Percentiles rank a stretch among this genome's conserved stretches.
These are phyloP conservation scores for Asobara japonica DNA, from an alignment of 1,140 invertebrate genomes.

Conservation along the genomic window DNA sequence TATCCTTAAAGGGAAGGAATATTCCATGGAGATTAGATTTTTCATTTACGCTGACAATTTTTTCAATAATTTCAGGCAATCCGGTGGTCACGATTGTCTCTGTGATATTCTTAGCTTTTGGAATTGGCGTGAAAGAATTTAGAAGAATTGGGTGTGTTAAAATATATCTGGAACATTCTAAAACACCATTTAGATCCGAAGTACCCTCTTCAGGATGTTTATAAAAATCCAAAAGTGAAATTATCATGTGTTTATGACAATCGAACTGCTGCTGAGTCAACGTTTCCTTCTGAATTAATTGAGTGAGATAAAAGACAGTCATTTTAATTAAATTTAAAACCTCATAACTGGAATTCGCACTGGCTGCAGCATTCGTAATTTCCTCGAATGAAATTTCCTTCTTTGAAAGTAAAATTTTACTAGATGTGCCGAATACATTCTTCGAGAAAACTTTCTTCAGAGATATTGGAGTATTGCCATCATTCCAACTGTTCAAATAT, in stretches of 20 bases:
- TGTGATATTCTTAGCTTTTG: slow-evolving; percentile 53
- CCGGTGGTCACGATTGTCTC: slow-evolving; percentile 62
- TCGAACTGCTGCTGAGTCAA: slow-evolving; percentile 39
- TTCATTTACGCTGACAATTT: slow-evolving; percentile 37
- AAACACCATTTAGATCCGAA: not conserved
- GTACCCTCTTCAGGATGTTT: slow-evolving; percentile 25
- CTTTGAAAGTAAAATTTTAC: slow-evolving; percentile 37
- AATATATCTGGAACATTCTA: slow-evolving; percentile 49
- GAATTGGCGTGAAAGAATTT: slow-evolving; percentile 67
- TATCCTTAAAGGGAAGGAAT: slow-evolving; percentile 50
- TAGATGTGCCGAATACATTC: slow-evolving; percentile 38
- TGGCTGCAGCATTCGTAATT: slow-evolving; percentile 28
- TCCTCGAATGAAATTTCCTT: slow-evolving; percentile 31
- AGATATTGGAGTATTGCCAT: not conserved
- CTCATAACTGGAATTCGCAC: slow-evolving; percentile 34
- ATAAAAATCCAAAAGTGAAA: slow-evolving; percentile 46
- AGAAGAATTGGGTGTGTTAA: slow-evolving; percentile 68
- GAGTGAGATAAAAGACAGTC: slow-evolving; percentile 55
- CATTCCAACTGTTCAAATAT: slow-evolving; percentile 50
- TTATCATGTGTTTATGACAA: slow-evolving; percentile 45
- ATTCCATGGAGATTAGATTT: slow-evolving; percentile 28
- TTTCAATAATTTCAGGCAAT: slow-evolving; percentile 55
- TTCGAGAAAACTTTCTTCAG: slow-evolving; percentile 35
- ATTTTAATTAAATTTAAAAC: slow-evolving; percentile 42
- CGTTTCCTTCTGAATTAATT: slow-evolving; percentile 39